Evolutionary conservation across 2,888 invertebrate species (phyloP), one percentile per base, ranked within the genome.

Genomic region (Philopedon plagiatum): DNA sequence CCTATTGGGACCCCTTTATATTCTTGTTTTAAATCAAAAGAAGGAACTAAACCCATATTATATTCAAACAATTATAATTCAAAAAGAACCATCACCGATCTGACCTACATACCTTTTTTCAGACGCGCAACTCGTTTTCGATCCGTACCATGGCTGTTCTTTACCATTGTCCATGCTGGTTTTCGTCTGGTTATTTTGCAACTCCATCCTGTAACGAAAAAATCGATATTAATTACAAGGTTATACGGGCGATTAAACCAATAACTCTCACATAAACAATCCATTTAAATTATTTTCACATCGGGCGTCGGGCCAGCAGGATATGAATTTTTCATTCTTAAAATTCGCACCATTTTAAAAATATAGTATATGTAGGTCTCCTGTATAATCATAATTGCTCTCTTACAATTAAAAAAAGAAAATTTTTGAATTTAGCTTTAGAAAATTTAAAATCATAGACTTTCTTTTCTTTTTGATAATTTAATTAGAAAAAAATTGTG

Each of bases 111-210:
- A n/a, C 82, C 80, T 81, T 76, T 78, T 80, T 49, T 77, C 78
- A 21, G 79, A 77, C 41, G 78, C 71, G 65, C 76, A 81, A 67
- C 81, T 81, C 26, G 80, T 73, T 58, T 83, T 81, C 23, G 83
- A 82, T 37, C 81, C 82, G 67, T 81, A 80, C 82, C 83, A 83
- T 46, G 81, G 78, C 68, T 78, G 63, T 9, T 71, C 39, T 18
- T 49, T 78, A 29, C 56, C 71, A 70, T 66, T 74, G 56, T 69
- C 65, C 62, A 62, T 39, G 13, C 58, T 41, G 58, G 72, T 67
- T 51, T 78, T 73, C 11, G 71, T 76, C 54, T 76, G 75, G 64
- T 76, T 80, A 66, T 78, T 72, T 75, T 79, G 78, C 63, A 78
- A 69, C 66, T 80, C 81, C 82, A 82, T 82, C 67, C 81, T 82